phyloP scores from a whole-genome alignment of 64 coral and sea anemone species.

The Astreopora myriophthalma region DNA sequence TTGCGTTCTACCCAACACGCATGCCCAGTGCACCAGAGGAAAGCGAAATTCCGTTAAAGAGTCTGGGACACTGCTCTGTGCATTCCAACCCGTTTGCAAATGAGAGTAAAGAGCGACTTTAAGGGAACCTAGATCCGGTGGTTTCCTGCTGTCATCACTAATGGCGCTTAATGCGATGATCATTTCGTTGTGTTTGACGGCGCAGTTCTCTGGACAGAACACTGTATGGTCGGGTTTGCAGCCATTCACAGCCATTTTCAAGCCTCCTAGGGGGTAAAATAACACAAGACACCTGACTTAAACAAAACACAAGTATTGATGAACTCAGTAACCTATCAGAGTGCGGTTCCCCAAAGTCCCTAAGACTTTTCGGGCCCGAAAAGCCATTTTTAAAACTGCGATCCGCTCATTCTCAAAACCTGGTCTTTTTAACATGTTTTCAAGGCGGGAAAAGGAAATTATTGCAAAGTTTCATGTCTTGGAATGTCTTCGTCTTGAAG shows the following conservation, averaged over 20 bases:
- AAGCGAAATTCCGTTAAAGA: constrained; percentile 22
- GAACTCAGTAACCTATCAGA: too few species aligned
- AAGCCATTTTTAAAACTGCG: too few species aligned
- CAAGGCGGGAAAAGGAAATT: too few species aligned
- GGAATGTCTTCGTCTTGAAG: too few species aligned
- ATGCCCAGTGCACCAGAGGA: constrained; percentile 40
- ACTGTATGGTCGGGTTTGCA: constrained; percentile 19
- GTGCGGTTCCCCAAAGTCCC: too few species aligned
- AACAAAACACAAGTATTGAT: not conserved
- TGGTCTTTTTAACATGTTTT: too few species aligned
- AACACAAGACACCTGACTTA: not conserved
- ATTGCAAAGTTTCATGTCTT: too few species aligned
- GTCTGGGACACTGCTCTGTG: constrained; percentile 13
- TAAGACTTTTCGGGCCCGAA: too few species aligned
- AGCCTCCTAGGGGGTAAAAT: not conserved
- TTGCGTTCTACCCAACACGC: constrained; percentile 33
- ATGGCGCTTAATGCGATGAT: constrained; percentile 5
- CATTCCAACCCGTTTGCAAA: constrained; percentile 28
- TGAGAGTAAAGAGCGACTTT: constrained; percentile 31
- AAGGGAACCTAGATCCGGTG: constrained; percentile 1
- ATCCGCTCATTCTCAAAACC: too few species aligned
- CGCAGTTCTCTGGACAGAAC: constrained; percentile 20
- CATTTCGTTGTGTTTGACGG: constrained; percentile 22
- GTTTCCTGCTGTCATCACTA: constrained; percentile 3
- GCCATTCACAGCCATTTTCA: constrained; percentile 9